A percentile compares a stretch with the other conserved stretches of the same genome.
Conservation (phyloP, 2,797 vertebrate species). For the Tragelaphus oryx region DNA sequence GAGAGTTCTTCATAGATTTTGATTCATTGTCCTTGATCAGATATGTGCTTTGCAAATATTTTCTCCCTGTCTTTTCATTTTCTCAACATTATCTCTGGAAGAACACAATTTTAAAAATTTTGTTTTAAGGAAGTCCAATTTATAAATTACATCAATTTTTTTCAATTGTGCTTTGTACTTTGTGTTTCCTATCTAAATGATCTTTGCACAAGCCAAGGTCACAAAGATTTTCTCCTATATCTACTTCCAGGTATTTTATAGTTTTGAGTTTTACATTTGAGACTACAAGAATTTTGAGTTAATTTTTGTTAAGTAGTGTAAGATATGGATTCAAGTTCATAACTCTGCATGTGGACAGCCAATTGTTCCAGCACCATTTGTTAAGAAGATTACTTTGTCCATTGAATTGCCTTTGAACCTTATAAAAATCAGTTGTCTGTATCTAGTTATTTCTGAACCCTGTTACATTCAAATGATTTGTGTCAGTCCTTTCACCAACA, state of each 20-base stretch:
- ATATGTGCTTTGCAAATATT: not conserved
- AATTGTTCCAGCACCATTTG: not conserved
- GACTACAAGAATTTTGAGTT: not conserved
- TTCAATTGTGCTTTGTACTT: not conserved
- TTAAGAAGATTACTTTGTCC: conserved; percentile 3
- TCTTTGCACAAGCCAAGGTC: not conserved
- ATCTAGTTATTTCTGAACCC: not conserved
- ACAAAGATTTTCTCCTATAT: not conserved
- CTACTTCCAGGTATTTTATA: not conserved
- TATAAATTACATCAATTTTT: not conserved
- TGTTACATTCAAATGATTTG: not conserved
- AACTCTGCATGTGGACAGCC: not conserved
- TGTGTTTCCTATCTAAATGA: not conserved
- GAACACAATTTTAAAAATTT: not conserved
- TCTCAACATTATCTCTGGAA: not conserved
- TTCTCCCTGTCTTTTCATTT: not conserved
- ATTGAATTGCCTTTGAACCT: not conserved
- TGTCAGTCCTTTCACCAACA: not conserved
- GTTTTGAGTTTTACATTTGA: not conserved
- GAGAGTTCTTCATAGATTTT: not conserved
- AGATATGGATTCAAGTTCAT: not conserved
- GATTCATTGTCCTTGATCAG: not conserved
- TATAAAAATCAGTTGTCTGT: not conserved
- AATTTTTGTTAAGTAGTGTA: not conserved
- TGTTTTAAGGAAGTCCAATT: conserved; percentile 9